Conservation (phyloP, 1,140 invertebrate species). For the Drosophila ambigua region DNA sequence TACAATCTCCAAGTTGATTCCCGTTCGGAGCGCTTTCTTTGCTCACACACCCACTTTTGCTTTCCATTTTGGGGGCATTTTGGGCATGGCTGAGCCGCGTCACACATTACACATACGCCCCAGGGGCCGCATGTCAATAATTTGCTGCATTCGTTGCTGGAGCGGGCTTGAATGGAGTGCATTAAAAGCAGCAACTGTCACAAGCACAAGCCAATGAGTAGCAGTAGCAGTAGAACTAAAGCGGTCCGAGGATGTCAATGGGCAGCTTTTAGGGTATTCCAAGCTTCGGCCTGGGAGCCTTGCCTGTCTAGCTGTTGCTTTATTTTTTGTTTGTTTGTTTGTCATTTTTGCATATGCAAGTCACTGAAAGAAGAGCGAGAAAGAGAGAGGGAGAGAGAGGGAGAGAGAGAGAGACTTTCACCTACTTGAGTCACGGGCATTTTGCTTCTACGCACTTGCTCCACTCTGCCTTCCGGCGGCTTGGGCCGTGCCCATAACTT, state of each 20-base stretch:
- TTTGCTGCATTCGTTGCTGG: slow-evolving; percentile 16
- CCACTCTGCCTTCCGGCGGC: slow-evolving; percentile 9
- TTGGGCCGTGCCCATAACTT: slow-evolving; percentile 35
- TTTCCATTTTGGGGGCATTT: slow-evolving; percentile 59
- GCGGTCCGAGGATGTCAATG: no score
- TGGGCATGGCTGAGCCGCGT: slow-evolving; percentile 52
- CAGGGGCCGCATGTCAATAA: slow-evolving; percentile 6
- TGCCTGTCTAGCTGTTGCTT: slow-evolving; percentile 17
- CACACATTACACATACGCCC: slow-evolving; percentile 62
- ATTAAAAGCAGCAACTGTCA: no score
- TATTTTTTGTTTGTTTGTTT: slow-evolving; percentile 36
- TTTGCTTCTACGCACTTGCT: slow-evolving; percentile 71
- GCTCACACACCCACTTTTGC: slow-evolving; percentile 55
- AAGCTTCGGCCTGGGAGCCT: no score
- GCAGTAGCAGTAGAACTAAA: no score
- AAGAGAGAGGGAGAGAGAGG: not conserved
- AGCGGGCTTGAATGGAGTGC: no score
- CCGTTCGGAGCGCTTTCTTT: slow-evolving; percentile 63
- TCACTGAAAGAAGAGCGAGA: slow-evolving; percentile 38
- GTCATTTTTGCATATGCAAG: slow-evolving; percentile 73
- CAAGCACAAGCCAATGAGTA: no score
- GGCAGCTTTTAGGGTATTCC: no score
- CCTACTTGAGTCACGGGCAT: slow-evolving; percentile 71
- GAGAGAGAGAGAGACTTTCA: slow-evolving; percentile 66
- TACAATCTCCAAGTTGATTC: slow-evolving; percentile 52